phyloP scores from a whole-genome alignment of 2,797 vertebrate genomes.

The Sebastes vulpes region DNA sequence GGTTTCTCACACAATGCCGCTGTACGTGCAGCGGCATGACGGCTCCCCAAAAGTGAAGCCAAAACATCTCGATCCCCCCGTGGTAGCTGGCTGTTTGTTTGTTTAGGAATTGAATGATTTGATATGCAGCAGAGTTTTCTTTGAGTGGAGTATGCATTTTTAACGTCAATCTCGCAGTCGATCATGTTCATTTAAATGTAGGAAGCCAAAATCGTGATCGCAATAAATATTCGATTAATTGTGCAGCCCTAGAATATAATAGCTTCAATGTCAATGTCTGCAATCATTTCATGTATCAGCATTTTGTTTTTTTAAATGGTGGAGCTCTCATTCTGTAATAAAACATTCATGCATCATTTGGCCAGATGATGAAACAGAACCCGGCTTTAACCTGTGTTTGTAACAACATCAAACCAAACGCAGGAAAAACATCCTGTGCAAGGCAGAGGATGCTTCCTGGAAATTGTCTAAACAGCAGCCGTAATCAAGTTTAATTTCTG shows the following conservation, averaged over 20 bases:
- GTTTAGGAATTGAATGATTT: too few species aligned
- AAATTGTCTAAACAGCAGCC: slow-evolving; percentile 29
- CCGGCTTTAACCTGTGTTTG: not conserved
- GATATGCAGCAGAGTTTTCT: too few species aligned
- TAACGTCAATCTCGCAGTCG: too few species aligned
- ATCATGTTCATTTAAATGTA: not conserved
- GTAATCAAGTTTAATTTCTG: slow-evolving; percentile 40
- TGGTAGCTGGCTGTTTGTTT: too few species aligned
- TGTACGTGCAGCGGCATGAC: too few species aligned
- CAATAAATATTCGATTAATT: not conserved
- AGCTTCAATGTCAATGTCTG: not conserved
- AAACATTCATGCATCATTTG: not conserved
- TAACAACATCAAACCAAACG: slow-evolving; percentile 16
- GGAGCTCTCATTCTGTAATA: not conserved
- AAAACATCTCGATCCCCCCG: too few species aligned
- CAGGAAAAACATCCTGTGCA: slow-evolving; percentile 20
- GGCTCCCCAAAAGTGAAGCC: too few species aligned
- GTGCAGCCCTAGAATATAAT: not conserved
- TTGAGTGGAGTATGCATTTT: too few species aligned
- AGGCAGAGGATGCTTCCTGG: slow-evolving; percentile 29
- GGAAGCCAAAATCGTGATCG: not conserved
- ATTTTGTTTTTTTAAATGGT: not conserved
- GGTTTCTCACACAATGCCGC: too few species aligned
- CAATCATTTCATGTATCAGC: not conserved
- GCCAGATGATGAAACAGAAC: not conserved